Evolutionary conservation across 2,797 vertebrate genomes (phyloP).

Genomic region (Numenius phaeopus): DNA sequence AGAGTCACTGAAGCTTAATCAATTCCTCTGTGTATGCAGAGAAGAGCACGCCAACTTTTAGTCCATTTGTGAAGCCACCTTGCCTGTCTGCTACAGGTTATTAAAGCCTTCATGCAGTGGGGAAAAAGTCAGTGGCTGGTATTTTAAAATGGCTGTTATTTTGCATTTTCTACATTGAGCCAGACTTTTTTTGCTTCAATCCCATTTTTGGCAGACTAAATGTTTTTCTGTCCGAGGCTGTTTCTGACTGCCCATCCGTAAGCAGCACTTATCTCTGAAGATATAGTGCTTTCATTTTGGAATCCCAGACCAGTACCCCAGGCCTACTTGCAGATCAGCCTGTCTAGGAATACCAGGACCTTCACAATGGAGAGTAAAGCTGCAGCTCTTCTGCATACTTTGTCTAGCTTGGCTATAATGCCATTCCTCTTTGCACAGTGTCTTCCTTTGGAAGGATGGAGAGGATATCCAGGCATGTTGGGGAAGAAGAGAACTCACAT

Average conservation of each 20-base stretch:
- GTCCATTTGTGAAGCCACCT: constrained; percentile 22
- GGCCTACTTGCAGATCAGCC: not conserved
- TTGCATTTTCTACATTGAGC: not conserved
- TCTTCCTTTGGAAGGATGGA: not conserved
- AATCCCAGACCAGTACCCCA: not conserved
- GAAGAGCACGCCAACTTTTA: not conserved
- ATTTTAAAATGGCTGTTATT: not conserved
- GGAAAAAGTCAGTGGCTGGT: not conserved
- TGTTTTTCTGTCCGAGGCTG: not conserved
- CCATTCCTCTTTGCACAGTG: not conserved
- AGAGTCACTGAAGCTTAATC: constrained; percentile 65
- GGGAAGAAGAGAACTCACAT: not conserved
- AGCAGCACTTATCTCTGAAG: not conserved
- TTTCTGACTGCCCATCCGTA: not conserved
- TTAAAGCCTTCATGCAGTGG: not conserved
- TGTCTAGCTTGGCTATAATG: not conserved
- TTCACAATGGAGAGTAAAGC: not conserved
- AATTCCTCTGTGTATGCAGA: constrained; percentile 39
- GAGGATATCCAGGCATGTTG: not conserved
- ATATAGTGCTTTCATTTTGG: not conserved
- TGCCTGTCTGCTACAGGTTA: not conserved
- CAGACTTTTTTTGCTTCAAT: not conserved
- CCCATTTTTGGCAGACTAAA: not conserved
- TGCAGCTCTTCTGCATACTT: not conserved
- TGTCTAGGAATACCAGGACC: not conserved